Conservation (phyloP, 2,888 invertebrate species). For the Phortica magna region DNA sequence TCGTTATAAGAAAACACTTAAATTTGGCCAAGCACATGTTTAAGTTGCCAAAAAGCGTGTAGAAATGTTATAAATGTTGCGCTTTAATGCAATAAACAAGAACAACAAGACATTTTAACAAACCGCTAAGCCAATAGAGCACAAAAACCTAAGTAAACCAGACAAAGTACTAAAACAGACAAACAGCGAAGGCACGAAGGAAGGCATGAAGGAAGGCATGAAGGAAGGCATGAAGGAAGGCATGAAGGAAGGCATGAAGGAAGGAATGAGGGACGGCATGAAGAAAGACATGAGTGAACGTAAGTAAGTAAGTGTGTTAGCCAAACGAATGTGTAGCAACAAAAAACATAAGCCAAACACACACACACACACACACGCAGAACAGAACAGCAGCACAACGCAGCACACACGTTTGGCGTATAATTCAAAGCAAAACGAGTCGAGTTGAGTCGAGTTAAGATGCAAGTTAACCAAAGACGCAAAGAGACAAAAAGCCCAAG, state of each 20-base stretch:
- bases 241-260: constrained; percentile 46
- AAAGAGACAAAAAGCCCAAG: background rate
- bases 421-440: constrained; percentile 37
- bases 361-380: constrained; percentile 29
- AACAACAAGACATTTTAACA: constrained; percentile 26
- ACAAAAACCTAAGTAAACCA: constrained; percentile 40
- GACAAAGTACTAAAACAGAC: constrained; percentile 6
- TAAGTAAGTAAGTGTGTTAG: too few species aligned
- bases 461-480: background rate
- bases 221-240: constrained; percentile 6
- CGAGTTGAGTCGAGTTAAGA: constrained; percentile 52
- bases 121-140: constrained; percentile 29
- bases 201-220: too few species aligned
- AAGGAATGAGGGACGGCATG: constrained; percentile 16
- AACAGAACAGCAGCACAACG: constrained; percentile 49
- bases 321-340: background rate
- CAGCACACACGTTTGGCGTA: constrained; percentile 28
- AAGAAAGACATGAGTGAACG: too few species aligned
- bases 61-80: too few species aligned
- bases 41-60: background rate
- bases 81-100: background rate
- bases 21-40: background rate
- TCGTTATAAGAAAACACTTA: background rate
- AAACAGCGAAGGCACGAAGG: background rate
- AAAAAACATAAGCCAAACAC: background rate